These are phyloP conservation scores for Craniophora ligustri DNA, from an alignment of 2,888 invertebrate species.

Conservation along the genomic window DNA sequence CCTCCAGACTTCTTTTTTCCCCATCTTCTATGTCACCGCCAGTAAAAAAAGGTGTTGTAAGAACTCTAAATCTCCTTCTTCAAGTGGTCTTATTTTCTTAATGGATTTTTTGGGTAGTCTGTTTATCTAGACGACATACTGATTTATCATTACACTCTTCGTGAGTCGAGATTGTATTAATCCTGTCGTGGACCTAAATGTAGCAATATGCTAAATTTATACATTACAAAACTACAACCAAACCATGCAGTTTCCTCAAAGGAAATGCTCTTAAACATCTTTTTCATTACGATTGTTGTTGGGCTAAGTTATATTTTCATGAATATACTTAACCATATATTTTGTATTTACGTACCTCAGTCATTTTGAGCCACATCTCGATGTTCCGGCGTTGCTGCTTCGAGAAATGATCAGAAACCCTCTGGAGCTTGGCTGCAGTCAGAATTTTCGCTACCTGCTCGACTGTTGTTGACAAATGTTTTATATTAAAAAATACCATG, in stretches of 20 bases:
- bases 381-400: slow-evolving; percentile 99
- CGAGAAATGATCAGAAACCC: slow-evolving; percentile 99
- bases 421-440: slow-evolving; percentile 97
- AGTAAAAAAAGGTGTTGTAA: background rate
- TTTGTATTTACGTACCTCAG: slow-evolving; percentile 90
- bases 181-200: too few species aligned
- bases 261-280: too few species aligned
- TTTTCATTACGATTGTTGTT: too few species aligned
- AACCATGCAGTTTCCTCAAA: too few species aligned
- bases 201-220: too few species aligned
- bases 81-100: background rate
- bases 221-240: too few species aligned
- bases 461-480: slow-evolving; percentile 90
- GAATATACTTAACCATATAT: background rate
- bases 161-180: too few species aligned
- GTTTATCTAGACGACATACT: slow-evolving; percentile 6
- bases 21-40: background rate
- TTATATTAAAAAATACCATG: slow-evolving; percentile 26
- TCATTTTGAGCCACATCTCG: slow-evolving; percentile 98
- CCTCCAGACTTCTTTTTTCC: background rate
- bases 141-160: background rate
- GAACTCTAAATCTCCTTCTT: background rate
- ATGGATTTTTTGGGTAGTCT: background rate
- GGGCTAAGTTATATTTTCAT: too few species aligned
- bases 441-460: slow-evolving; percentile 99